phyloP scores from a whole-genome alignment of 1,140 invertebrate species.

The Nephila pilipes region DNA sequence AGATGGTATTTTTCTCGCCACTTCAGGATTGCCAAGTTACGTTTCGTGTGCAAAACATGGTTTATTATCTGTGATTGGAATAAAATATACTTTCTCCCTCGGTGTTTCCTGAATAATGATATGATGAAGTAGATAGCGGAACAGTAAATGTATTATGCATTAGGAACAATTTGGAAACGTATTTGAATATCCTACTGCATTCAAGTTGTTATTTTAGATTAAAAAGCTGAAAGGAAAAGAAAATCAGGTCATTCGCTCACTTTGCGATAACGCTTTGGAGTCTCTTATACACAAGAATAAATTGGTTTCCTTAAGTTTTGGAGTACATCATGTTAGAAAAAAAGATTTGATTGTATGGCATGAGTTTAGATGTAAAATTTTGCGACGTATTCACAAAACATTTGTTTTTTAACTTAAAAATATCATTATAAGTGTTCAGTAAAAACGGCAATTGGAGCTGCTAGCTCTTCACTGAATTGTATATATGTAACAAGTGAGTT shows the following conservation, averaged over 20 bases:
- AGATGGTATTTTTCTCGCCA: neutral
- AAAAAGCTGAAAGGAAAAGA: neutral
- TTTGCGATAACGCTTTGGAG: neutral
- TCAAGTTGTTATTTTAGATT: neutral
- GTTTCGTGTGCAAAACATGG: neutral
- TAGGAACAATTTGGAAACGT: neutral
- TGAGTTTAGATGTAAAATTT: too few species aligned
- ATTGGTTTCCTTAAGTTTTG: neutral
- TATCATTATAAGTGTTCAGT: too few species aligned
- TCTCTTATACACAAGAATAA: too few species aligned
- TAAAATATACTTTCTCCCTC: neutral
- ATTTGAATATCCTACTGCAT: slow-evolving; percentile 2
- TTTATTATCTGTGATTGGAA: slow-evolving; percentile 11
- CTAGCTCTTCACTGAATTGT: too few species aligned
- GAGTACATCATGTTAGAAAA: too few species aligned
- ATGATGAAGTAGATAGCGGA: slow-evolving; percentile 1
- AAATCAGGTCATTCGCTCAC: neutral
- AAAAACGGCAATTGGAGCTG: too few species aligned
- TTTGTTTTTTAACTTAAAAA: too few species aligned
- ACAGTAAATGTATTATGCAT: slow-evolving; percentile 16
- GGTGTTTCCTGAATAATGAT: neutral
- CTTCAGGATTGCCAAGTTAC: neutral
- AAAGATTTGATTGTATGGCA: too few species aligned
- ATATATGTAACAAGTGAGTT: too few species aligned
- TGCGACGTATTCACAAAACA: too few species aligned